phyloP scores from a whole-genome alignment of 2,113 vertebrate genomes.

The Willisornis vidua region DNA sequence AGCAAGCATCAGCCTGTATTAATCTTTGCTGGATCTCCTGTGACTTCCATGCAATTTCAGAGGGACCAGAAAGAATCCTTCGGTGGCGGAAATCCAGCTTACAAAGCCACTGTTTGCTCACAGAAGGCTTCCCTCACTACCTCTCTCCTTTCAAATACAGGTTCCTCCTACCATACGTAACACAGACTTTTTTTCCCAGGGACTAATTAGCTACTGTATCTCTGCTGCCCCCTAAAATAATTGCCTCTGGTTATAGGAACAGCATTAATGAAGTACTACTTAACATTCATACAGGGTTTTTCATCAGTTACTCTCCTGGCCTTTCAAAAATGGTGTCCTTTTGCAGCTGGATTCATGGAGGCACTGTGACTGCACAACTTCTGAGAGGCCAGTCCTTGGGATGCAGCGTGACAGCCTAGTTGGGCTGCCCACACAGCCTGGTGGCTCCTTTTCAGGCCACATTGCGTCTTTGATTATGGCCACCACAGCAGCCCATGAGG shows the following conservation, averaged over 20 bases:
- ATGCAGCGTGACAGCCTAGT: background rate
- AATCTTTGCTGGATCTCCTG: slow-evolving; percentile 9
- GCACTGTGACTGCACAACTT: background rate
- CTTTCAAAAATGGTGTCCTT: background rate
- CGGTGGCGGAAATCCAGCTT: background rate
- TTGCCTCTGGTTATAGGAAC: background rate
- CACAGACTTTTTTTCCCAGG: background rate
- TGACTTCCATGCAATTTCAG: slow-evolving; percentile 13
- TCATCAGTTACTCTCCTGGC: background rate
- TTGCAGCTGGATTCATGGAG: background rate
- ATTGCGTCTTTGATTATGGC: background rate
- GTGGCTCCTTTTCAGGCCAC: background rate
- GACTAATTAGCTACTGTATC: background rate
- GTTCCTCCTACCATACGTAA: background rate
- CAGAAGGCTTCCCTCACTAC: background rate
- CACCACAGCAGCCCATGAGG: background rate
- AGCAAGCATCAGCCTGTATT: slow-evolving; percentile 22
- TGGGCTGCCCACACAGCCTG: background rate
- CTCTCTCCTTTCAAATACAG: background rate
- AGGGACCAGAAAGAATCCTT: slow-evolving; percentile 10
- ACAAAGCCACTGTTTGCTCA: background rate
- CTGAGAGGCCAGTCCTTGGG: background rate
- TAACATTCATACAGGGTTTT: background rate
- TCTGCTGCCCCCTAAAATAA: background rate
- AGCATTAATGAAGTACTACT: background rate